These are phyloP conservation scores for Eudasyphora cyanicolor DNA, from an alignment of 2,888 invertebrate species.

Conservation along the genomic window DNA sequence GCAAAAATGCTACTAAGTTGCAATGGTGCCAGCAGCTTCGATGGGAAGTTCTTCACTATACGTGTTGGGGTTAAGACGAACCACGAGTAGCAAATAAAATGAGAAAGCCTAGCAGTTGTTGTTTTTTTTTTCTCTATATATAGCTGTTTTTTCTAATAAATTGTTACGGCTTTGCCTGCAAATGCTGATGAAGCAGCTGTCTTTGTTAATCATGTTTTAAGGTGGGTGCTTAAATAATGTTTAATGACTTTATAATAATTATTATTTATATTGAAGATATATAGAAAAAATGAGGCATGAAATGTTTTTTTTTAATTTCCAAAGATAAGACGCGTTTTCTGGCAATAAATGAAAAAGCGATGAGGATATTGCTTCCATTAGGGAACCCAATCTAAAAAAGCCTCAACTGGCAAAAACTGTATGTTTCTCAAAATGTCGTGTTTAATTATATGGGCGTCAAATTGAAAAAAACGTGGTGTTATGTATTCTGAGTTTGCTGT, in stretches of 20 bases:
- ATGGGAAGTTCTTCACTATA: not conserved
- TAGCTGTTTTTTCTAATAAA: constrained; percentile 32
- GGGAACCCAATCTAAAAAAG: not conserved
- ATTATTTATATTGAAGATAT: constrained; percentile 21
- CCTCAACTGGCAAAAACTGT: not conserved
- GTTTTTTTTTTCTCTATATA: not conserved
- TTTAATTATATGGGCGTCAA: constrained; percentile 12
- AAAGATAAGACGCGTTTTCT: not conserved
- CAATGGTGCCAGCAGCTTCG: not conserved
- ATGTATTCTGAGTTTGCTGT: not conserved
- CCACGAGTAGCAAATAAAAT: not conserved
- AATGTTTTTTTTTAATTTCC: not conserved
- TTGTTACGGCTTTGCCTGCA: constrained; percentile 32
- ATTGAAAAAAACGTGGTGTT: not conserved
- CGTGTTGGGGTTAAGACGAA: not conserved
- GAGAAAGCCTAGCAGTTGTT: constrained; percentile 13
- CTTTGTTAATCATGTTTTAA: constrained; percentile 55
- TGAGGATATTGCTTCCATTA: not conserved
- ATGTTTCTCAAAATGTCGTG: constrained; percentile 6
- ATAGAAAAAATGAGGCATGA: not conserved
- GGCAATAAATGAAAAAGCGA: not conserved
- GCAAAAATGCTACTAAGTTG: constrained; percentile 4
- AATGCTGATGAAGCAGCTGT: constrained; percentile 63
- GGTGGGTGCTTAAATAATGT: constrained; percentile 62
- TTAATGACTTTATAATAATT: constrained; percentile 62